Evolutionary conservation across 2,113 vertebrate genomes (phyloP).

Genomic region (Sphyrna mokarran): DNA sequence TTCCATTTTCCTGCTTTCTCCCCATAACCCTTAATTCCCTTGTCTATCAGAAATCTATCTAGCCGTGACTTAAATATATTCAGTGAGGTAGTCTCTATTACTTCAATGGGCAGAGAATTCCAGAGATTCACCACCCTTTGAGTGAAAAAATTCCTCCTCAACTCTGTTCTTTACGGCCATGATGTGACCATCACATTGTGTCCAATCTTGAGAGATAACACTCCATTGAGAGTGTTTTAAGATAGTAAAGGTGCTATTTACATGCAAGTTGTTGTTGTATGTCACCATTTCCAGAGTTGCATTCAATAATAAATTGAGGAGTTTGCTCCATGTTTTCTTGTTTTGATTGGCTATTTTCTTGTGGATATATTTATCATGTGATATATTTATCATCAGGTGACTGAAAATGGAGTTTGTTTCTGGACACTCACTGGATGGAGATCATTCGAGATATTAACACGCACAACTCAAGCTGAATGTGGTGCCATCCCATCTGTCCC

Average conservation of each 20-base stretch:
- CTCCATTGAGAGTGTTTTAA: background rate
- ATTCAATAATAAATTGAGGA: background rate
- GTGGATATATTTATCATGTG: background rate
- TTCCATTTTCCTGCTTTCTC: too few species aligned
- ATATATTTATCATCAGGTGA: background rate
- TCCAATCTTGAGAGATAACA: background rate
- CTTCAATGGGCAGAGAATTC: too few species aligned
- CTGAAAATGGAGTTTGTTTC: background rate
- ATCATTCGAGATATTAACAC: background rate
- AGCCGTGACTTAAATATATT: too few species aligned
- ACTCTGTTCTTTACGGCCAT: too few species aligned
- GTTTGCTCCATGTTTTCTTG: background rate
- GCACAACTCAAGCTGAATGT: background rate
- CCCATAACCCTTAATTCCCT: too few species aligned
- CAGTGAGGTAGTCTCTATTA: too few species aligned
- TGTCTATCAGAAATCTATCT: too few species aligned
- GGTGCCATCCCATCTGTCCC: background rate
- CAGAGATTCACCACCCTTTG: too few species aligned
- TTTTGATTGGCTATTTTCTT: background rate
- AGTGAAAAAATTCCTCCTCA: too few species aligned
- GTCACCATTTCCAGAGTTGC: background rate
- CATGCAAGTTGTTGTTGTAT: too few species aligned
- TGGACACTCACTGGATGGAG: background rate
- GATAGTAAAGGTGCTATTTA: background rate
- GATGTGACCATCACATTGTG: background rate